Evolutionary conservation across 2,888 invertebrate species (phyloP), one percentile per base, ranked within the genome.

Genomic region (Pandemis heparana): DNA sequence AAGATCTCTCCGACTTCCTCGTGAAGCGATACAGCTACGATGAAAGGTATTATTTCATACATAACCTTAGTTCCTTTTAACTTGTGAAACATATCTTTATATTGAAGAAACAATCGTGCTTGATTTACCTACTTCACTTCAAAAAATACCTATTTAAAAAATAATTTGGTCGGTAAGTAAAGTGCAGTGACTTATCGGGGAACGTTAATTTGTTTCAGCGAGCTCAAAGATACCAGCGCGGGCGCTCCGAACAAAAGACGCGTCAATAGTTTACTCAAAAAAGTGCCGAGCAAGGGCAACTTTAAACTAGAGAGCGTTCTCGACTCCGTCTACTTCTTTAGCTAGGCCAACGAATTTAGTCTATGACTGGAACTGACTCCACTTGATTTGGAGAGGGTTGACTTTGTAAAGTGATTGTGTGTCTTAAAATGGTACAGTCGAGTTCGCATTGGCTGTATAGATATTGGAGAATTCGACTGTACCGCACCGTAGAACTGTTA

Each of bases 281-380:
- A 95, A 75, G 93, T 98, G 71, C 98, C 98, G 0, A 85, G 92
- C 70, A 97, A 96, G 82, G 98, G 98, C 0, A 91, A 96, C 79
- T 98, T 98, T 82, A 95, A 98, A 82, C 94, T 98, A 60, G 92
- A 95, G 0, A 95, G 96, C 80, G 97, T 98, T 38, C 91, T 97
- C 59, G 87, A 96, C 41, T 98, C 98, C 0, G 94, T 96, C 14
- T 98, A 98, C 88, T 98, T 98, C 91, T 98, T 98, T 91, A 98
- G 98, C 93, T 98, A 90, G 75, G 66, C 71, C 74, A 71, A 10
- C 41, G 41, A 43, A 59, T 68, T 53, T 74, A 14, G 62, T 62
- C 41, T 70, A 51, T 41, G 41, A 66, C 53, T 62, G 66, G 41
- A 69, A 65, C 12, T 59, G 60, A 75, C 71, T 77, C 70, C 68